Conservation (phyloP, 92 coral and sea anemone species). For the Siderastrea siderea region DNA sequence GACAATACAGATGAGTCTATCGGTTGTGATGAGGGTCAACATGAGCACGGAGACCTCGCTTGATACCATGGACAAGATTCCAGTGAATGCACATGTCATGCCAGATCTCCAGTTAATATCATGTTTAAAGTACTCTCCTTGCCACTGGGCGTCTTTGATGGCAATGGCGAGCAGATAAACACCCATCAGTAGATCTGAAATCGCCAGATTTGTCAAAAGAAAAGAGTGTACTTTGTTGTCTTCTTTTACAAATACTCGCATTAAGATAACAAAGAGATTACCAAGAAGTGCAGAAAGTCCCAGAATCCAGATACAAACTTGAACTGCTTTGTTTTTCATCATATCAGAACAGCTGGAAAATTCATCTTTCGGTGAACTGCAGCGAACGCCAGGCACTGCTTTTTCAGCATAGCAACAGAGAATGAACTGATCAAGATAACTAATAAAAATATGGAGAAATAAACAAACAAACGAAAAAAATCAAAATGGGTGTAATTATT, state of each 20-base stretch:
- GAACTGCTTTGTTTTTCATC: constrained; percentile 82
- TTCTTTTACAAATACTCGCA: constrained; percentile 74
- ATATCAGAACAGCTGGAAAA: constrained; percentile 93
- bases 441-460: constrained; percentile 3
- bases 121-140: constrained; percentile 90
- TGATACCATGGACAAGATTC: constrained; percentile 82
- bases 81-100: constrained; percentile 74
- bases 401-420: constrained; percentile 85
- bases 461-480: background rate
- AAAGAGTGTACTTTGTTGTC: constrained; percentile 84
- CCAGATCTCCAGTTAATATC: constrained; percentile 89
- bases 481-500: background rate
- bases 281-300: constrained; percentile 88
- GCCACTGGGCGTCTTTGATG: constrained; percentile 75
- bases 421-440: constrained; percentile 68
- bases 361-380: constrained; percentile 75
- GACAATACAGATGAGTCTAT: constrained; percentile 82
- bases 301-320: constrained; percentile 84
- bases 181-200: constrained; percentile 88
- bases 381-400: constrained; percentile 58
- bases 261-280: constrained; percentile 78
- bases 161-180: constrained; percentile 85
- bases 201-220: constrained; percentile 86
- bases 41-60: constrained; percentile 90
- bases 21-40: constrained; percentile 85